Percentiles rank a stretch among this genome's conserved stretches.
These are phyloP conservation scores for Phaenicophaeus curvirostris DNA, from an alignment of 2,797 vertebrate genomes.

Conservation along the genomic window DNA sequence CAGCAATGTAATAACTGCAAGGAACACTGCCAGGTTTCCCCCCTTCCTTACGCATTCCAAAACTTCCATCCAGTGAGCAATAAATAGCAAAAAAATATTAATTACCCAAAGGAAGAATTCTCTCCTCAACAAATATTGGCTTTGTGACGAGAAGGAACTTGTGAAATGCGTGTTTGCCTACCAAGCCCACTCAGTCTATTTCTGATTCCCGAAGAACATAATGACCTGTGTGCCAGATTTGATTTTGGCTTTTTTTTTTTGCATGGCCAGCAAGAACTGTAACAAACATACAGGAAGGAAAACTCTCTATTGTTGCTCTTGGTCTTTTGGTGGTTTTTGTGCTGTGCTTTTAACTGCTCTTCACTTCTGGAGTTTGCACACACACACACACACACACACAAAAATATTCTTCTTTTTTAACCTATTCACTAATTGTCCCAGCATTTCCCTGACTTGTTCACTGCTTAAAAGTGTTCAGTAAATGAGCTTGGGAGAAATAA, in stretches of 20 bases:
- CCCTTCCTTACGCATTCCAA: slow-evolving; percentile 27
- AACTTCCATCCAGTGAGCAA: slow-evolving; percentile 64
- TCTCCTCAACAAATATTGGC: slow-evolving; percentile 68
- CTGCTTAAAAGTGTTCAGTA: neutral
- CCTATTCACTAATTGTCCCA: neutral
- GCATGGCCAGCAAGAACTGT: slow-evolving; percentile 40
- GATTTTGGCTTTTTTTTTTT: neutral
- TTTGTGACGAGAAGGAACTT: slow-evolving; percentile 59
- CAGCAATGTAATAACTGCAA: slow-evolving; percentile 16
- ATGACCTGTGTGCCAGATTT: slow-evolving; percentile 59
- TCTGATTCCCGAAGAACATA: slow-evolving; percentile 60
- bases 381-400: neutral
- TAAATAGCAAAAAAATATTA: slow-evolving; percentile 69
- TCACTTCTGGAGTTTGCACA: neutral
- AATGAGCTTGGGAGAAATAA: neutral
- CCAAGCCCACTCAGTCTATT: slow-evolving; percentile 64
- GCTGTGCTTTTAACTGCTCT: neutral
- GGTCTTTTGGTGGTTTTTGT: slow-evolving; percentile 36
- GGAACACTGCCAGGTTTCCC: slow-evolving; percentile 49
- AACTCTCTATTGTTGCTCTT: slow-evolving; percentile 45
- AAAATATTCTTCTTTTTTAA: neutral
- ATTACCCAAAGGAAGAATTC: slow-evolving; percentile 71
- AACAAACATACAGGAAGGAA: slow-evolving; percentile 60
- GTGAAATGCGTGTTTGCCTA: slow-evolving; percentile 68
- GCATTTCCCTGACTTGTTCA: neutral